Evolutionary conservation across 1,140 invertebrate genomes (phyloP).

Genomic region (Musca vetustissima): DNA sequence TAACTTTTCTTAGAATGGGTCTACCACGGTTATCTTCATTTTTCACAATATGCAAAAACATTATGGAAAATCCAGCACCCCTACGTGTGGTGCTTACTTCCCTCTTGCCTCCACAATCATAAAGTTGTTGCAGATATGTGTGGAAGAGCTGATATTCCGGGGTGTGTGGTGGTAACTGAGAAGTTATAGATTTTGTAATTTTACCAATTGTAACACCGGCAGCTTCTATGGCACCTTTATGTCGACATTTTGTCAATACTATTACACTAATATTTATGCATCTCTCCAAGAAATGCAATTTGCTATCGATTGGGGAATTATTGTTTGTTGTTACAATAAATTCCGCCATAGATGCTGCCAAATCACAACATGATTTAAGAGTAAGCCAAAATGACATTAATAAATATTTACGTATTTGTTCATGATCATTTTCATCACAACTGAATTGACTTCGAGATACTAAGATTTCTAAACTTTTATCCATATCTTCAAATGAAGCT

Average conservation of each 20-base stretch:
- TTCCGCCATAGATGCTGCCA: constrained; percentile 47
- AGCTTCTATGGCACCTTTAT: constrained; percentile 79
- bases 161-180: constrained; percentile 14
- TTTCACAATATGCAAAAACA: constrained; percentile 72
- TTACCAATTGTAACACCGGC: constrained; percentile 58
- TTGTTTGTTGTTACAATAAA: constrained; percentile 18
- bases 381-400: constrained; percentile 78
- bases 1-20: constrained; percentile 54
- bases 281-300: constrained; percentile 53
- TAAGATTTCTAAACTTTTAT: constrained; percentile 58
- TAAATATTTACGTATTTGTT: constrained; percentile 64
- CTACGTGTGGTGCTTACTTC: constrained; percentile 64
- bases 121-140: constrained; percentile 39
- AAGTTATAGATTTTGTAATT: constrained; percentile 39
- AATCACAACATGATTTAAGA: constrained; percentile 60
- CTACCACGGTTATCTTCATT: constrained; percentile 62
- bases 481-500: constrained; percentile 62
- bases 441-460: constrained; percentile 53
- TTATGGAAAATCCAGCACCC: constrained; percentile 75
- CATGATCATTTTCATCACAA: constrained; percentile 35
- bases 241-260: constrained; percentile 71
- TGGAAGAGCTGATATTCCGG: constrained; percentile 34
- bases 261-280: constrained; percentile 63
- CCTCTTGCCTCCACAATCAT: constrained; percentile 28
- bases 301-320: constrained; percentile 31